Base-by-base conservation (phyloP, 2,113 vertebrate species). In the Mystacornis crossleyi region DNA sequence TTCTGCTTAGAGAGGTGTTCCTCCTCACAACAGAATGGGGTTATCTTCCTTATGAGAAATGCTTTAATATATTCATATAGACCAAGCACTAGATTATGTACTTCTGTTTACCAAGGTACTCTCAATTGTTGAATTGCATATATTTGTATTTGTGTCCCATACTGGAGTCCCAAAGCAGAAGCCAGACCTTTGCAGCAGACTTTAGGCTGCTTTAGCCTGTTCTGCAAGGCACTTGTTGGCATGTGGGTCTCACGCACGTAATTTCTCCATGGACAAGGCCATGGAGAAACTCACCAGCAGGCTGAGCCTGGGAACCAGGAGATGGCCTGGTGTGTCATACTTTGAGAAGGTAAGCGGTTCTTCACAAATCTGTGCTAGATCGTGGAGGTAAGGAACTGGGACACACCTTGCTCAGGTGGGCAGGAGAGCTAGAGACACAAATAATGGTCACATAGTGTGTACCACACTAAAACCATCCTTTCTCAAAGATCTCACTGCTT, bases 191-290 rank as follows among this genome's bases (percentile, higher is more conserved):
- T 47, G 14, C 38, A 84, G 24, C 24, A 72, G 34, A 60, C 3
- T 38, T 45, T 4, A 31, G 31, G 10, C 48, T 45, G 9, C 7
- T 66, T 72, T 21, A 62, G 19, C 7, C 16, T 34, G 12, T 48
- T 43, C 31, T 21, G 9, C 31, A 58, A 53, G 40, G 19, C 43
- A 28, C 3, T 1, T 38, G 24, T 16, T 36, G 23, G 24, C 51
- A n/a, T 3, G 6, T 23, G 69, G 18, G 10, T 34, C 34, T 69
- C n/a, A 51, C 4, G 0, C 12, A 42, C 0, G 0, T 18, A 12
- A 13, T 7, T 17, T 38, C 23, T 47, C 10, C 36, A 40, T 0
- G 1, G 43, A 47, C 11, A 70, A 60, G 17, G 11, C 40, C 23
- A 18, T 11, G 24, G 25, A 54, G 28, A 84, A 85, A 28, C 12